These are phyloP conservation scores for Echinarachnius parma DNA, from an alignment of 53 echinoderm and acorn worm genomes.

Conservation along the genomic window DNA sequence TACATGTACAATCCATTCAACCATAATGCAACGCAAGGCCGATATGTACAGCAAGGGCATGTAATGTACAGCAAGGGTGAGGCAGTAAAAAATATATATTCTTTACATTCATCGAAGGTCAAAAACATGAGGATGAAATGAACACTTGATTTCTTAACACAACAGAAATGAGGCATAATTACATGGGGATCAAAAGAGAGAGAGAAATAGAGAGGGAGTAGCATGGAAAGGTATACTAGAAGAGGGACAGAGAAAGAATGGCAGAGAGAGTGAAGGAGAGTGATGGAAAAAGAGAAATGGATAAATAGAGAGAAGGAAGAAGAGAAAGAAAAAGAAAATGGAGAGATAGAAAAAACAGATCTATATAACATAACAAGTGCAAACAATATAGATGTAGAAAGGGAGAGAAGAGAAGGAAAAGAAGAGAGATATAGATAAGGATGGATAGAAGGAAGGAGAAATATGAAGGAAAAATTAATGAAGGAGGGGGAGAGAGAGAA, in stretches of 20 bases:
- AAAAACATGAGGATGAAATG: too few species aligned
- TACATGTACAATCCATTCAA: too few species aligned
- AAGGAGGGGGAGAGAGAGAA: not conserved
- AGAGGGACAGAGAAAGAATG: not conserved
- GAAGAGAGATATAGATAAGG: not conserved
- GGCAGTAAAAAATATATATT: too few species aligned
- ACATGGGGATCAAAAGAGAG: too few species aligned
- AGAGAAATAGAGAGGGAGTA: slow-evolving; percentile 13
- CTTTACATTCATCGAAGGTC: too few species aligned
- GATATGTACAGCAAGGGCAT: too few species aligned
- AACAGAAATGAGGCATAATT: too few species aligned
- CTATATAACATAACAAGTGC: too few species aligned
- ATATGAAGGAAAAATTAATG: not conserved
- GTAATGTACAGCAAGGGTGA: too few species aligned
- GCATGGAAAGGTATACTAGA: not conserved
- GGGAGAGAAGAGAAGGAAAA: not conserved
- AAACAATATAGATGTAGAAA: slow-evolving; percentile 6
- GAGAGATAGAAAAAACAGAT: not conserved
- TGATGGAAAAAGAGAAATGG: not conserved
- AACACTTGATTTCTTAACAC: too few species aligned
- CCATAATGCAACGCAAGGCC: too few species aligned
- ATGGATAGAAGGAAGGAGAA: not conserved
- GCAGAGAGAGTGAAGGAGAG: not conserved
- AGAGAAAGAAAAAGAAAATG: not conserved
- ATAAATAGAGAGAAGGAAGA: not conserved